phyloP scores from a whole-genome alignment of 1,140 invertebrate genomes.

The Drosophila chauvacae region DNA sequence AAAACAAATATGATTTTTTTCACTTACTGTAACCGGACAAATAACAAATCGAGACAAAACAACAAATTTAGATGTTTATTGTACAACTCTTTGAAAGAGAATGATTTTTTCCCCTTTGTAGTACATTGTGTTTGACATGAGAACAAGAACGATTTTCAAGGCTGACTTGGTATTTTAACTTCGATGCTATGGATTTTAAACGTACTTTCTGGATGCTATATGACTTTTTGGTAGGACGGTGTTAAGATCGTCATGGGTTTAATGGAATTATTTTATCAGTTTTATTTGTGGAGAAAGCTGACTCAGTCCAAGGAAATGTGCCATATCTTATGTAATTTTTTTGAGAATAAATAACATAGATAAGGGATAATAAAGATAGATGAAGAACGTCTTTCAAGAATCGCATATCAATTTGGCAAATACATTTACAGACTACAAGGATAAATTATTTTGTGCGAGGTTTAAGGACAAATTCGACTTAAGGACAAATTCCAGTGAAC shows the following conservation, averaged over 20 bases:
- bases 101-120: not conserved
- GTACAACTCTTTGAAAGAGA: not conserved
- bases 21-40: conserved; percentile 10
- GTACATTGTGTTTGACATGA: not conserved
- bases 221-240: not conserved
- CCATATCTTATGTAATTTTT: no score
- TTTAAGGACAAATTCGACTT: no score
- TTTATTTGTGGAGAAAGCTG: no score
- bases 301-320: no score
- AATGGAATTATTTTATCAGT: no score
- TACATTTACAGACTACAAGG: no score
- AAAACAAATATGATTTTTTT: not conserved
- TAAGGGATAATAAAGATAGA: no score
- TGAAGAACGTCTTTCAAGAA: no score
- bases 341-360: no score
- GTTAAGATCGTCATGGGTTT: not conserved
- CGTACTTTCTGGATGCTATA: not conserved
- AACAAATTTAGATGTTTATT: conserved; percentile 19
- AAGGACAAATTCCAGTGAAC: no score
- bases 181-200: not conserved
- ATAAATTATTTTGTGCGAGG: no score
- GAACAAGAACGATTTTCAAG: not conserved
- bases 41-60: conserved; percentile 15
- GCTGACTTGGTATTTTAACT: not conserved
- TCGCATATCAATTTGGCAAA: no score